Percentiles rank a stretch among this genome's conserved stretches.
These are phyloP conservation scores for Endotricha flammealis DNA, from an alignment of 2,888 invertebrate species.

Conservation along the genomic window DNA sequence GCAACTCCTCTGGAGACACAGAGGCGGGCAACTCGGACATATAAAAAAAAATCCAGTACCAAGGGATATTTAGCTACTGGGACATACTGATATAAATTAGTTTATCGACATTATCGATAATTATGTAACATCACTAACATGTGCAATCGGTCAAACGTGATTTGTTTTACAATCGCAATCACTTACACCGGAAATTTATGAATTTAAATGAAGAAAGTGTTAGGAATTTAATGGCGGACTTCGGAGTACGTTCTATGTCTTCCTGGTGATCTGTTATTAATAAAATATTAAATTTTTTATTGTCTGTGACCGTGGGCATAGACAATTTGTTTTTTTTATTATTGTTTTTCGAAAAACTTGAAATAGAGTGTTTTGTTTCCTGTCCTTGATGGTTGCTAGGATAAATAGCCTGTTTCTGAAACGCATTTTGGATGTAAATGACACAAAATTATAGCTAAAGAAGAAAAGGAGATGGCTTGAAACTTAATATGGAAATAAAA, in stretches of 20 bases:
- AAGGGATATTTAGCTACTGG: too few species aligned
- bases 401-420: too few species aligned
- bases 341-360: constrained; percentile 16
- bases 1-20: too few species aligned
- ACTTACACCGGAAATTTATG: constrained; percentile 76
- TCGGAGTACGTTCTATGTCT: constrained; percentile 50
- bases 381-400: too few species aligned
- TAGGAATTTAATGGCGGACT: constrained; percentile 72
- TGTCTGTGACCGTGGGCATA: constrained; percentile 38
- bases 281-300: constrained; percentile 59
- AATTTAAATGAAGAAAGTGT: constrained; percentile 78
- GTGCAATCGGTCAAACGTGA: constrained; percentile 71
- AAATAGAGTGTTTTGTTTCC: too few species aligned
- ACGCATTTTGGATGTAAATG: too few species aligned
- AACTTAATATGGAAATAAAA: too few species aligned
- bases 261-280: constrained; percentile 56
- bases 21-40: too few species aligned
- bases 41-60: too few species aligned
- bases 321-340: constrained; percentile 29
- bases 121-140: constrained; percentile 12
- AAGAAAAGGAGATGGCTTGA: too few species aligned
- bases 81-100: too few species aligned
- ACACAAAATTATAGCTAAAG: too few species aligned
- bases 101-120: background rate
- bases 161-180: constrained; percentile 50